phyloP scores from a whole-genome alignment of 2,797 vertebrate species.

The Megaceryle alcyon region DNA sequence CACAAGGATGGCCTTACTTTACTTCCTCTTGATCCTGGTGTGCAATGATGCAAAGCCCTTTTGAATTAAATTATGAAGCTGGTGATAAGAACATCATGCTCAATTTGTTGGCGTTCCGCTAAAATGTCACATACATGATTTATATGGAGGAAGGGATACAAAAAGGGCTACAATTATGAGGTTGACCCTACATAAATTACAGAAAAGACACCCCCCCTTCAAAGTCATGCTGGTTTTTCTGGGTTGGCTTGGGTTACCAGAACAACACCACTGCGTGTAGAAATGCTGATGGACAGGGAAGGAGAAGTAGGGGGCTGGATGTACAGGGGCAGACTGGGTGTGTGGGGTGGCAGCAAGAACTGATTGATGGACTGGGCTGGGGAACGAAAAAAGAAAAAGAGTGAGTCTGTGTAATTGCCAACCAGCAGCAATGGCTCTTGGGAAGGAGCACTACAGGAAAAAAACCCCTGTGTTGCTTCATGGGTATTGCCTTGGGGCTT shows the following conservation, averaged over 20 bases:
- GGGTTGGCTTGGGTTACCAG: not conserved
- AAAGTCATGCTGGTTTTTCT: not conserved
- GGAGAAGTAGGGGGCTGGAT: not conserved
- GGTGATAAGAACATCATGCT: conserved; percentile 32
- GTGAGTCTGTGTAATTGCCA: not conserved
- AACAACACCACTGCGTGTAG: not conserved
- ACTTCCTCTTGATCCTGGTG: not conserved
- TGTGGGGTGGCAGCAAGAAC: not conserved
- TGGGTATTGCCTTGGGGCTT: not conserved
- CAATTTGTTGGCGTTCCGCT: conserved; percentile 7
- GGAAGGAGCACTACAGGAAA: not conserved
- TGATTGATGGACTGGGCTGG: not conserved
- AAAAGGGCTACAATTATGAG: not conserved
- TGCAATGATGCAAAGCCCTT: not conserved
- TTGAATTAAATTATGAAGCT: conserved; percentile 7
- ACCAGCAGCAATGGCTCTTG: not conserved
- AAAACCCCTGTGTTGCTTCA: not conserved
- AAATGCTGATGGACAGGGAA: not conserved
- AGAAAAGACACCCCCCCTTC: not conserved
- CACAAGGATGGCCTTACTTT: not conserved
- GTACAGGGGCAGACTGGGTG: not conserved
- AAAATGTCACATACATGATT: conserved; percentile 20
- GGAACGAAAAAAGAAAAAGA: not conserved
- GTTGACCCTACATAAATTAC: conserved; percentile 23
- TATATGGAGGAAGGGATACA: conserved; percentile 27